A percentile compares a stretch with the other conserved stretches of the same genome.
Conservation (phyloP, 2,113 vertebrate species). For the Ariopsis seemanni region DNA sequence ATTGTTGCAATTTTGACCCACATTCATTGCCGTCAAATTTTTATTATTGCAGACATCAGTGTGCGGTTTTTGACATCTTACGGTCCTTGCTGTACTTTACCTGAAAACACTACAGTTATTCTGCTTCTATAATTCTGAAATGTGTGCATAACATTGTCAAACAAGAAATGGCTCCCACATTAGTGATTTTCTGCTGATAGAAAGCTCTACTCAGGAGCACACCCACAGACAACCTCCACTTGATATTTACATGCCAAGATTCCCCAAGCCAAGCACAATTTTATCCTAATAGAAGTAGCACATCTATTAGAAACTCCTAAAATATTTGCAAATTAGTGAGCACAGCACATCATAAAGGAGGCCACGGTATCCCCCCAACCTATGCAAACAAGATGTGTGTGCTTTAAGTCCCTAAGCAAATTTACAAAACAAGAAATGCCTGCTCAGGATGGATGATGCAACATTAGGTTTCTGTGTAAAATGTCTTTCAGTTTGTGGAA, state of each 20-base stretch:
- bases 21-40: no score
- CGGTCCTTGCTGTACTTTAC: no score
- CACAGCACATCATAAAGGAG: neutral
- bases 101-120: no score
- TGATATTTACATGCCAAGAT: neutral
- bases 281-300: neutral
- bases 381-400: neutral
- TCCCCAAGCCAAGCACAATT: neutral
- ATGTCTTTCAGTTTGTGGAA: neutral
- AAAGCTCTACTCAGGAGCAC: neutral
- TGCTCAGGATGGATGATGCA: neutral
- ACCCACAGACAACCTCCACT: neutral
- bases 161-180: no score
- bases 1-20: no score
- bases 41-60: no score
- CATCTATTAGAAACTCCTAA: neutral
- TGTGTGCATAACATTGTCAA: no score
- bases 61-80: no score
- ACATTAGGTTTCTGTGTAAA: neutral
- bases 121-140: no score
- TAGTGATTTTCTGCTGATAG: no score
- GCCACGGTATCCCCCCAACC: no score
- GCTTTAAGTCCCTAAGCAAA: neutral
- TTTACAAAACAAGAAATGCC: constrained; percentile 5
- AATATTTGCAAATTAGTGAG: neutral